A percentile compares a stretch with the other conserved stretches of the same genome.
phyloP scores from a whole-genome alignment of 2,888 invertebrate genomes.

The Acheta domesticus region DNA sequence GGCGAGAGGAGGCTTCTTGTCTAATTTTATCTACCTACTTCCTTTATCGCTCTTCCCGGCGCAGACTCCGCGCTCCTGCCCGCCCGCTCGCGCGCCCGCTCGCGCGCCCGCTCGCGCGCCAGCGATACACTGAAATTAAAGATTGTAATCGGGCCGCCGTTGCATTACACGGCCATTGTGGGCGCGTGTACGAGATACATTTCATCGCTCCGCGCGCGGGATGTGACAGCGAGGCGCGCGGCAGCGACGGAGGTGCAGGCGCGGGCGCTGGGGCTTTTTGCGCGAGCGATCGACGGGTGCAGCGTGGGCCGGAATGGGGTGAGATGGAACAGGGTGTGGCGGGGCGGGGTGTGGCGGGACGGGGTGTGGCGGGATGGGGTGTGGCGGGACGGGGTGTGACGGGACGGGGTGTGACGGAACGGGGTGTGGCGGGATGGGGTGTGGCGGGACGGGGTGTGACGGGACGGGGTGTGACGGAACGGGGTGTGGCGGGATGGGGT shows the following conservation, averaged over 20 bases:
- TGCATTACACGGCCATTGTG: neutral
- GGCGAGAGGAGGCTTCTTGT: neutral
- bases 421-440: too few species aligned
- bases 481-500: too few species aligned
- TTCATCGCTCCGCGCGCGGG: neutral
- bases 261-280: neutral
- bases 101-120: neutral
- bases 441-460: too few species aligned
- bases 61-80: neutral
- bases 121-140: neutral
- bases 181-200: neutral
- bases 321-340: too few species aligned
- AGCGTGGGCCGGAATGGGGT: too few species aligned
- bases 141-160: neutral
- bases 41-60: neutral
- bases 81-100: neutral
- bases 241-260: neutral
- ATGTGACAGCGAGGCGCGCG: neutral
- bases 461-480: too few species aligned
- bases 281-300: too few species aligned
- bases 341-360: too few species aligned
- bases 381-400: too few species aligned
- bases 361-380: too few species aligned
- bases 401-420: too few species aligned
- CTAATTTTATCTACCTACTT: constrained; percentile 1